Conservation (phyloP, 2,888 invertebrate genomes). For the Sesamia inferens region DNA sequence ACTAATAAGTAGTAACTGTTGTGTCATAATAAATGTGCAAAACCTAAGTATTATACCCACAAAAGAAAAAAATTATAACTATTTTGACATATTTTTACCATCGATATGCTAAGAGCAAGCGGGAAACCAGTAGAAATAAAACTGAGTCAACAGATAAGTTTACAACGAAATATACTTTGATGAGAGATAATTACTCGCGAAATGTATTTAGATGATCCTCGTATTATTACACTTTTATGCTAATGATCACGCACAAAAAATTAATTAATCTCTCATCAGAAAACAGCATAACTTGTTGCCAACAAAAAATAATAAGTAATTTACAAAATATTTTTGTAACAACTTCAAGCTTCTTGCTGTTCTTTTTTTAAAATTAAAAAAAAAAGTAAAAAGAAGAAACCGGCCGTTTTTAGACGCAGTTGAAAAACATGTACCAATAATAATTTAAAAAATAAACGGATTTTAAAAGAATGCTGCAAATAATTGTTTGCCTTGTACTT, state of each 20-base stretch:
- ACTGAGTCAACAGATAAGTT: constrained; percentile 16
- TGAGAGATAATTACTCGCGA: constrained; percentile 19
- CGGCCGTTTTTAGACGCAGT: neutral
- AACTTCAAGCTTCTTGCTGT: neutral
- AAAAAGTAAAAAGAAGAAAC: neutral
- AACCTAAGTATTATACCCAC: neutral
- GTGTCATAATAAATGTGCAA: constrained; percentile 8
- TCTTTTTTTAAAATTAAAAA: constrained; percentile 14
- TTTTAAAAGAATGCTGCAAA: constrained; percentile 1
- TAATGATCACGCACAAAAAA: constrained; percentile 28
- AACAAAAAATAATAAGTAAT: constrained; percentile 29
- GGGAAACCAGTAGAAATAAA: neutral
- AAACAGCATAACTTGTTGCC: constrained; percentile 10
- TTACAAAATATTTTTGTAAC: constrained; percentile 20
- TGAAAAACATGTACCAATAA: constrained; percentile 31
- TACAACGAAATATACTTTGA: constrained; percentile 9
- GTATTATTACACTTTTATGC: constrained; percentile 29
- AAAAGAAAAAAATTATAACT: neutral
- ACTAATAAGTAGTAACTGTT: too few species aligned
- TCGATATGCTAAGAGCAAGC: neutral
- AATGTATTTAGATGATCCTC: constrained; percentile 16
- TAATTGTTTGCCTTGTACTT: constrained; percentile 48
- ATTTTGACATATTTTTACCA: neutral
- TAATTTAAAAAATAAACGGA: constrained; percentile 25
- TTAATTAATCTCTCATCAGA: constrained; percentile 23